phyloP scores from a whole-genome alignment of 1,140 invertebrate genomes.

The Zaprionus ghesquierei region DNA sequence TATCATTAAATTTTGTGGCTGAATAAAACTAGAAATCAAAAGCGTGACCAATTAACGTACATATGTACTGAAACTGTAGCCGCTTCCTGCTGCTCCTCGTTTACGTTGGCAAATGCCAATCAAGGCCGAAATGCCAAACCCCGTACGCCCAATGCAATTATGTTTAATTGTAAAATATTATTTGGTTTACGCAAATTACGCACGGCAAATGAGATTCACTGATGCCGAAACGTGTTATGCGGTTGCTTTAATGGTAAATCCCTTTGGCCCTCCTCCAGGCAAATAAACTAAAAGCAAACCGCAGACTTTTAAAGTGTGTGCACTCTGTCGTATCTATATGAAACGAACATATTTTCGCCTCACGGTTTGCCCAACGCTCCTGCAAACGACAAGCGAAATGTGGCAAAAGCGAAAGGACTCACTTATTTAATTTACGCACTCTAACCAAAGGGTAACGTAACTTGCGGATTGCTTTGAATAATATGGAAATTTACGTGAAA shows the following conservation, averaged over 20 bases:
- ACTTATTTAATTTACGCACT: conserved; percentile 13
- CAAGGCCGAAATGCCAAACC: conserved; percentile 21
- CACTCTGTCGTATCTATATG: not conserved
- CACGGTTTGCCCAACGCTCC: not conserved
- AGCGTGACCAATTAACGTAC: conserved; percentile 38
- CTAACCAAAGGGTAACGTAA: not conserved
- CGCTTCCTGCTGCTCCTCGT: no score
- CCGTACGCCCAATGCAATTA: conserved; percentile 65
- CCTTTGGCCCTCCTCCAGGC: not conserved
- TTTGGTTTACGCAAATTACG: conserved; percentile 69
- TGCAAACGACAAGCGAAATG: conserved; percentile 8
- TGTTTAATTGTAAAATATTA: conserved; percentile 75
- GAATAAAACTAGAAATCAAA: conserved; percentile 17
- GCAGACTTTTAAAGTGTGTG: conserved; percentile 11
- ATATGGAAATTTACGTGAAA: no score
- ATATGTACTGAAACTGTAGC: conserved; percentile 25
- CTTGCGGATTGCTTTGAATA: not conserved
- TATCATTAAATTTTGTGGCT: conserved; percentile 22
- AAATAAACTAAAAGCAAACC: conserved; percentile 30
- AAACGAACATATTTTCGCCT: conserved; percentile 22
- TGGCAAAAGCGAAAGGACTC: conserved; percentile 4
- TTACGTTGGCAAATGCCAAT: conserved; percentile 36
- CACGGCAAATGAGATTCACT: conserved; percentile 44
- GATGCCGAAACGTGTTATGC: conserved; percentile 43
- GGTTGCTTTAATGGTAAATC: conserved; percentile 27